phyloP scores from a whole-genome alignment of 2,797 vertebrate genomes.

The Aplochiton taeniatus region DNA sequence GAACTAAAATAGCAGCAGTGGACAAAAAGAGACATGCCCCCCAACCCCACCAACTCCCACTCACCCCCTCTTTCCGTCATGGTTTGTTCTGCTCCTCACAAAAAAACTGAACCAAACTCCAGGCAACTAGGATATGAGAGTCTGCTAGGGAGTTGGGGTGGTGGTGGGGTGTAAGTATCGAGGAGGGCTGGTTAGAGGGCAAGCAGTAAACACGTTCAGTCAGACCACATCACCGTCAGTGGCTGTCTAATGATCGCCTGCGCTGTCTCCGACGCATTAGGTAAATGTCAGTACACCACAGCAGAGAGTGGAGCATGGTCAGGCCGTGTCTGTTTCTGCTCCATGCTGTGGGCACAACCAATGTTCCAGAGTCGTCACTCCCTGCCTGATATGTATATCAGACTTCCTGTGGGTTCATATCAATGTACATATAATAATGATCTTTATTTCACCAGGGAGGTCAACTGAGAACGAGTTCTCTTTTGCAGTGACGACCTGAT shows the following conservation, averaged over 20 bases:
- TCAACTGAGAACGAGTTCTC: too few relatives aligned
- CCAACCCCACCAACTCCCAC: background rate
- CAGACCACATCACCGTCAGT: slow-evolving; percentile 78
- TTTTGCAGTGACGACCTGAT: too few relatives aligned
- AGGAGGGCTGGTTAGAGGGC: slow-evolving; percentile 62
- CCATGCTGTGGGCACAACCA: slow-evolving; percentile 4
- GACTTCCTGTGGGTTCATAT: too few relatives aligned
- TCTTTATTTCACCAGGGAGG: too few relatives aligned
- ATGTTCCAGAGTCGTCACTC: background rate
- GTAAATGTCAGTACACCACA: slow-evolving; percentile 85
- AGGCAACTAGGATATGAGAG: background rate
- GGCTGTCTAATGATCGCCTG: slow-evolving; percentile 75
- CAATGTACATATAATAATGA: too few relatives aligned
- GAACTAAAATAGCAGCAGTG: background rate
- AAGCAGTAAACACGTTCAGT: slow-evolving; percentile 66
- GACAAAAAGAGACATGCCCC: background rate
- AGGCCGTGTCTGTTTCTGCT: background rate
- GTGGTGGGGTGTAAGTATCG: background rate
- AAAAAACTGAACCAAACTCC: background rate
- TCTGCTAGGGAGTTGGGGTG: slow-evolving; percentile 41
- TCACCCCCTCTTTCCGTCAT: background rate
- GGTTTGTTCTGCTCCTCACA: background rate
- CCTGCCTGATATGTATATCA: background rate
- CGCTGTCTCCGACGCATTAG: slow-evolving; percentile 81
- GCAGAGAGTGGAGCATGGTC: slow-evolving; percentile 51